Evolutionary conservation across 2,888 invertebrate genomes (phyloP).

Genomic region (Tetheella fluctuosa): DNA sequence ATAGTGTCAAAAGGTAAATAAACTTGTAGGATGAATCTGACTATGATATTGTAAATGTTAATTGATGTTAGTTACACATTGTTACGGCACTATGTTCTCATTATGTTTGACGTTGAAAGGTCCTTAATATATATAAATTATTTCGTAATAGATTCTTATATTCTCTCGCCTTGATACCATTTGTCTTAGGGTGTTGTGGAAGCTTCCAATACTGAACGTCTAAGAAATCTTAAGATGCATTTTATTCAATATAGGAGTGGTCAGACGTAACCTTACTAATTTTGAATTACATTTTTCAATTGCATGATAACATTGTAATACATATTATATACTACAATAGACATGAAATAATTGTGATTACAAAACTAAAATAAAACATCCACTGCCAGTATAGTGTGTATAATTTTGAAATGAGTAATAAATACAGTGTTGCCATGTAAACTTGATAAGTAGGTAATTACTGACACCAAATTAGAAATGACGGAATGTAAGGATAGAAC

Average conservation of each 20-base stretch:
- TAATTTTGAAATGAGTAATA: neutral
- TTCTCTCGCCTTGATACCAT: no score
- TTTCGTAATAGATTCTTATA: no score
- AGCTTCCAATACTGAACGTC: no score
- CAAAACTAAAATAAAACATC: neutral
- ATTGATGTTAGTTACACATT: neutral
- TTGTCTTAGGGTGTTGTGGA: no score
- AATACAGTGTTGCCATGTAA: neutral
- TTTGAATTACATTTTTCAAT: no score
- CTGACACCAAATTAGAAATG: conserved; percentile 7
- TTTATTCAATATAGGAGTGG: no score
- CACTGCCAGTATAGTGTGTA: neutral
- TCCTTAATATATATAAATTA: no score
- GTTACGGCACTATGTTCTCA: neutral
- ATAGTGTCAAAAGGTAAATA: neutral
- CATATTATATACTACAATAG: neutral
- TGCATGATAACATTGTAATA: no score
- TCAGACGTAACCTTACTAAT: no score
- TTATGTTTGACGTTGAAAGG: neutral
- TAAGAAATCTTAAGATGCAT: no score
- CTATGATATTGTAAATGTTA: neutral
- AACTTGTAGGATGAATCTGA: neutral
- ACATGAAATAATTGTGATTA: neutral
- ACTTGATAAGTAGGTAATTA: neutral
- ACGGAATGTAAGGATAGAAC: neutral